Conservation (phyloP, 2,888 invertebrate genomes). For the Drosophila subsilvestris region DNA sequence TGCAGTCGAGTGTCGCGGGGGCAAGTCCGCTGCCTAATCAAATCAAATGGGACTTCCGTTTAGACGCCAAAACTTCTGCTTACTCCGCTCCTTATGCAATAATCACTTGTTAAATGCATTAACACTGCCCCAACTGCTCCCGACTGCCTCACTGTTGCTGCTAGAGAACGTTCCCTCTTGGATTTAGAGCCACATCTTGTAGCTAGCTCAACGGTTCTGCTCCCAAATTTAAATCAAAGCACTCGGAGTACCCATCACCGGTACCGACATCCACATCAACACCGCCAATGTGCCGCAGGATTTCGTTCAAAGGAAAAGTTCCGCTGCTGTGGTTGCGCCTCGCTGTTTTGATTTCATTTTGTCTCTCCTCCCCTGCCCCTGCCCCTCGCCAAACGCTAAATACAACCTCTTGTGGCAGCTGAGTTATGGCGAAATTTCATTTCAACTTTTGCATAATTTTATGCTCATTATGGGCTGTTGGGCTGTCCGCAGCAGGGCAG, state of each 20-base stretch:
- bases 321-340: not conserved
- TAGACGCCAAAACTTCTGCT: not conserved
- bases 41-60: slow-evolving; percentile 35
- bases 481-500: slow-evolving; percentile 11
- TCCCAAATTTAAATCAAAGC: too few species aligned
- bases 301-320: not conserved
- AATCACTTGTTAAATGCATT: slow-evolving; percentile 23
- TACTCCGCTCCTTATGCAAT: slow-evolving; percentile 22
- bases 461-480: slow-evolving; percentile 64
- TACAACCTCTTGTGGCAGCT: slow-evolving; percentile 54
- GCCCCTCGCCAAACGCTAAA: not conserved
- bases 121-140: too few species aligned
- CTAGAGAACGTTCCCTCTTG: too few species aligned
- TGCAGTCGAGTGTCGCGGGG: not conserved
- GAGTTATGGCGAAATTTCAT: slow-evolving; percentile 71
- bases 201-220: too few species aligned
- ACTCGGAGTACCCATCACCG: too few species aligned
- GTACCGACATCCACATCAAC: not conserved
- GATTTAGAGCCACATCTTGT: too few species aligned
- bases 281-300: not conserved
- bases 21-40: slow-evolving; percentile 38
- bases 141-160: too few species aligned
- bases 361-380: not conserved
- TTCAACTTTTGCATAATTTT: slow-evolving; percentile 77
- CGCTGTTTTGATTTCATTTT: not conserved